A percentile compares a stretch with the other conserved stretches of the same genome.
Conservation (phyloP, 2,888 invertebrate species). For the Drosophila leonis region DNA sequence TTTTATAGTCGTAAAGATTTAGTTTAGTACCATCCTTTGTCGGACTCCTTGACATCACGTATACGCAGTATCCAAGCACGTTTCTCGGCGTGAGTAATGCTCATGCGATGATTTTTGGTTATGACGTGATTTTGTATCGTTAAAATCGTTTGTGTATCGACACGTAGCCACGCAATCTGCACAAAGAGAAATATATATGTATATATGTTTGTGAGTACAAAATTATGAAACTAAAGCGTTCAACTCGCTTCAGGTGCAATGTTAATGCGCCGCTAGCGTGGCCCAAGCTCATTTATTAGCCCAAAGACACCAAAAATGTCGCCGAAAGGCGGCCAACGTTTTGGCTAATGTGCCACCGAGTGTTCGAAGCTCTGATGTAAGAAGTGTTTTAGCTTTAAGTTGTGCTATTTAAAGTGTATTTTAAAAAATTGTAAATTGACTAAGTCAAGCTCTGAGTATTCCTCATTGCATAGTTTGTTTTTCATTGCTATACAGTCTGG, state of each 20-base stretch:
- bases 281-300: conserved; percentile 65
- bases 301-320: conserved; percentile 53
- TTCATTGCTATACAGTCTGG: conserved; percentile 60
- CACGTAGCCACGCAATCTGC: conserved; percentile 95
- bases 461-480: conserved; percentile 59
- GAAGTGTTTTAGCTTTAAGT: not conserved
- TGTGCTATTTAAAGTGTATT: not conserved
- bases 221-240: conserved; percentile 68
- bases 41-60: conserved; percentile 91
- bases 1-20: conserved; percentile 7
- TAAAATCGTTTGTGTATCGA: conserved; percentile 95
- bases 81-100: conserved; percentile 91
- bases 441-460: conserved; percentile 63
- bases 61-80: conserved; percentile 93
- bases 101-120: conserved; percentile 95
- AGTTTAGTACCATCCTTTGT: conserved; percentile 88
- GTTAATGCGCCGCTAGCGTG: conserved; percentile 72
- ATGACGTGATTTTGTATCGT: conserved; percentile 95
- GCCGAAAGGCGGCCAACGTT: conserved; percentile 12
- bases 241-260: conserved; percentile 42
- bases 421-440: not conserved
- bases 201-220: conserved; percentile 15
- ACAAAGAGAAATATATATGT: conserved; percentile 49
- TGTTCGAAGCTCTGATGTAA: not conserved
- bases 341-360: not conserved